These are phyloP conservation scores for Catharus bicknelli DNA, from an alignment of 2,113 vertebrate genomes.

Conservation along the genomic window DNA sequence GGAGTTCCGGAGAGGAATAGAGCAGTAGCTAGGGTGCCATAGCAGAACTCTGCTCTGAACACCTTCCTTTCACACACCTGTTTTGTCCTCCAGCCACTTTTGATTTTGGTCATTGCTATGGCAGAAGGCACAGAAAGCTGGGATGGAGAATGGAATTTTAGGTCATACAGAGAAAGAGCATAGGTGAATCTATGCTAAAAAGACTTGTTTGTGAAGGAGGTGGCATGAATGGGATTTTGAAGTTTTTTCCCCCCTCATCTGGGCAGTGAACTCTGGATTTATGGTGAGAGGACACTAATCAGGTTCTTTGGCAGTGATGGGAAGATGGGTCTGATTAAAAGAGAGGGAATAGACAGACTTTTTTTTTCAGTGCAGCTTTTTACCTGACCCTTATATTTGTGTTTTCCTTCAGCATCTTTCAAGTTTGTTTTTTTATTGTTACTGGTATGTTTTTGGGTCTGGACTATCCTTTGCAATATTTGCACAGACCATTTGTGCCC, in stretches of 20 bases:
- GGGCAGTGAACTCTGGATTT: not conserved
- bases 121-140: not conserved
- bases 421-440: not conserved
- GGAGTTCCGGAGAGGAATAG: not conserved
- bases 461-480: not conserved
- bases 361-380: not conserved
- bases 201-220: not conserved
- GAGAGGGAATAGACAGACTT: not conserved
- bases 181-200: not conserved
- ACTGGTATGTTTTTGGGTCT: not conserved
- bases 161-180: not conserved
- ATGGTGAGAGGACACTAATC: too few relatives aligned
- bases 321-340: not conserved
- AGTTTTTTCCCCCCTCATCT: not conserved
- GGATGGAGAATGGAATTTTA: not conserved
- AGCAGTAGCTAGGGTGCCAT: not conserved
- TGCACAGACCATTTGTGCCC: not conserved
- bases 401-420: not conserved
- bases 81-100: not conserved
- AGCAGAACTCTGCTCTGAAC: not conserved
- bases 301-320: not conserved
- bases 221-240: not conserved
- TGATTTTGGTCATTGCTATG: not conserved
- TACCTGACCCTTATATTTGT: not conserved
- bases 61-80: not conserved